Percentiles rank a stretch among this genome's conserved stretches.
phyloP scores from a whole-genome alignment of 2,113 vertebrate genomes.

The Dipodomys merriami region DNA sequence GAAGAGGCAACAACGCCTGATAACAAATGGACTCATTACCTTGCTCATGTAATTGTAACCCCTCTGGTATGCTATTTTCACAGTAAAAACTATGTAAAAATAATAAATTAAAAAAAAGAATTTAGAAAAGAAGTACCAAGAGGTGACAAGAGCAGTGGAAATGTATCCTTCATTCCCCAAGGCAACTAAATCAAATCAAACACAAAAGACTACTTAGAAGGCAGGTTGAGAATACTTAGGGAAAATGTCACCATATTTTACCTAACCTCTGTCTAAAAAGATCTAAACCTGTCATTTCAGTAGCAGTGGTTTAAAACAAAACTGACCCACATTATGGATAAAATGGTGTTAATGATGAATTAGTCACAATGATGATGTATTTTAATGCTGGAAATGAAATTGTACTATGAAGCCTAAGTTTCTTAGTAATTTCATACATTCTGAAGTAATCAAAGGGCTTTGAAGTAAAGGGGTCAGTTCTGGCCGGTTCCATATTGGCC shows the following conservation, averaged over 20 bases:
- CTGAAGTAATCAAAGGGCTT: background rate
- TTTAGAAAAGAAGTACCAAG: background rate
- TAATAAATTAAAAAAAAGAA: no score
- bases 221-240: background rate
- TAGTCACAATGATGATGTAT: background rate
- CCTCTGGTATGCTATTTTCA: no score
- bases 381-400: background rate
- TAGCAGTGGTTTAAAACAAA: background rate
- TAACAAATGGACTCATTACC: no score
- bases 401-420: background rate
- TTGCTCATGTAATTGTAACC: no score
- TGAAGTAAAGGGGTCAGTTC: no score
- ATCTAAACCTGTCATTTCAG: background rate
- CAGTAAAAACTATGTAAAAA: no score
- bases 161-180: rapidly evolving
- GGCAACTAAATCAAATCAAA: background rate
- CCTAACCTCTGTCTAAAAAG: background rate
- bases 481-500: no score
- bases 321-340: background rate
- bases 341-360: background rate
- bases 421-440: background rate
- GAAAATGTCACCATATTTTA: background rate
- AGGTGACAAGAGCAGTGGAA: background rate
- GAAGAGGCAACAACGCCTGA: no score
- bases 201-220: background rate